A percentile compares a stretch with the other conserved stretches of the same genome.
Conservation (phyloP, 2,797 vertebrate species). For the Molossus alvarezi region DNA sequence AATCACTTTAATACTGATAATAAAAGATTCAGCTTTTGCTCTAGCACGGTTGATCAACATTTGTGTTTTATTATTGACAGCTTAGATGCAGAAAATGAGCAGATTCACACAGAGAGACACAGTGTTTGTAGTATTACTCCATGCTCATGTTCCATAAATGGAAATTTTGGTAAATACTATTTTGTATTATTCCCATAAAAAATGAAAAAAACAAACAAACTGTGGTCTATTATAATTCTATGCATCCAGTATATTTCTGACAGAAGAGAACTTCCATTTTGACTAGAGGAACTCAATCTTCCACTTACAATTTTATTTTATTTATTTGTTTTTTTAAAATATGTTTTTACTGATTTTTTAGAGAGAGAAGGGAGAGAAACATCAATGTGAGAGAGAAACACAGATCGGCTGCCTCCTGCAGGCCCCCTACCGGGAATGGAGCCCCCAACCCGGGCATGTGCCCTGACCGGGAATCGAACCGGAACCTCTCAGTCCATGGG, state of each 20-base stretch:
- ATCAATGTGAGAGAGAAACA: too few relatives aligned
- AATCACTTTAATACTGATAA: not conserved
- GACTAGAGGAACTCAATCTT: not conserved
- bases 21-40: constrained; percentile 44
- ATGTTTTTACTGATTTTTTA: too few relatives aligned
- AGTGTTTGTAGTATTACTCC: not conserved
- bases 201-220: not conserved
- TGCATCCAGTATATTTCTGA: not conserved
- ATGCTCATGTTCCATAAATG: not conserved
- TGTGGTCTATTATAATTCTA: not conserved
- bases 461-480: too few relatives aligned
- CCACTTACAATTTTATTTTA: not conserved
- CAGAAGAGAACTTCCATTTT: not conserved
- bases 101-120: not conserved
- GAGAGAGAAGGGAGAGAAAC: too few relatives aligned
- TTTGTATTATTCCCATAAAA: constrained; percentile 23
- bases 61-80: not conserved
- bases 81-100: not conserved
- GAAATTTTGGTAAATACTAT: not conserved
- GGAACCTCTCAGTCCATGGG: too few relatives aligned
- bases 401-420: too few relatives aligned
- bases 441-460: too few relatives aligned
- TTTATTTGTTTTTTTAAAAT: too few relatives aligned
- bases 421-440: too few relatives aligned
- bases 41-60: not conserved